Evolutionary conservation across 1,140 invertebrate species (phyloP).

Genomic region (Hylaeus volcanicus): DNA sequence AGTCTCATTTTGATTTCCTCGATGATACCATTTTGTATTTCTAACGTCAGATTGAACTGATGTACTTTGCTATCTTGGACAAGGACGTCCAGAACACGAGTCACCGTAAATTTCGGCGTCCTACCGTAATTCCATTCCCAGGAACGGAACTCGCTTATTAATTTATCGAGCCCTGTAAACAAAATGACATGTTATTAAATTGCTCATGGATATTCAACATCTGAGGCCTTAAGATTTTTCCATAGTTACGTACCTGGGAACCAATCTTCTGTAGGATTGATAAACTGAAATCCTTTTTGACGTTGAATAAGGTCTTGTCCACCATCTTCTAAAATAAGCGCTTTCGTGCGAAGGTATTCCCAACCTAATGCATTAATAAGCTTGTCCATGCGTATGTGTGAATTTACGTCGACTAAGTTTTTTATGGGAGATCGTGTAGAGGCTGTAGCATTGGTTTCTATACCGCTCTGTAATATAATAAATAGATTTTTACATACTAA

Average conservation of each 20-base stretch:
- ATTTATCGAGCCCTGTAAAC: conserved; percentile 83
- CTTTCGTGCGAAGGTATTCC: conserved; percentile 88
- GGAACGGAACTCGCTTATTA: conserved; percentile 83
- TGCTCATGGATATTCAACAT: background rate
- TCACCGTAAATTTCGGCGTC: conserved; percentile 91
- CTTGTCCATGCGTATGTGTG: conserved; percentile 84
- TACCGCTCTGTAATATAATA: conserved; percentile 78
- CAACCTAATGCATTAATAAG: conserved; percentile 89
- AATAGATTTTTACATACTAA: background rate
- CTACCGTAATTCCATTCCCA: conserved; percentile 96
- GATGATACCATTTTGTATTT: conserved; percentile 73
- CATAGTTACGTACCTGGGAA: conserved; percentile 86
- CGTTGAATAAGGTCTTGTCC: conserved; percentile 84
- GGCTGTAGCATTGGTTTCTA: conserved; percentile 89
- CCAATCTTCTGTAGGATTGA: conserved; percentile 93
- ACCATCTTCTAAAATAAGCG: conserved; percentile 85
- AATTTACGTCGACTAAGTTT: conserved; percentile 88
- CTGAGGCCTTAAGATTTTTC: background rate
- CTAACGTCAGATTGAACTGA: conserved; percentile 69
- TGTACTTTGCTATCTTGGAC: conserved; percentile 50
- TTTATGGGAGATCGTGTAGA: conserved; percentile 90
- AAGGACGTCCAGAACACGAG: conserved; percentile 68
- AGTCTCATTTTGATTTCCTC: conserved; percentile 75
- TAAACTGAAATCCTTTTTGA: conserved; percentile 89
- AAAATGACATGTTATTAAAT: conserved; percentile 5